phyloP scores from a whole-genome alignment of 2,888 invertebrate species.

The Phortica magna region DNA sequence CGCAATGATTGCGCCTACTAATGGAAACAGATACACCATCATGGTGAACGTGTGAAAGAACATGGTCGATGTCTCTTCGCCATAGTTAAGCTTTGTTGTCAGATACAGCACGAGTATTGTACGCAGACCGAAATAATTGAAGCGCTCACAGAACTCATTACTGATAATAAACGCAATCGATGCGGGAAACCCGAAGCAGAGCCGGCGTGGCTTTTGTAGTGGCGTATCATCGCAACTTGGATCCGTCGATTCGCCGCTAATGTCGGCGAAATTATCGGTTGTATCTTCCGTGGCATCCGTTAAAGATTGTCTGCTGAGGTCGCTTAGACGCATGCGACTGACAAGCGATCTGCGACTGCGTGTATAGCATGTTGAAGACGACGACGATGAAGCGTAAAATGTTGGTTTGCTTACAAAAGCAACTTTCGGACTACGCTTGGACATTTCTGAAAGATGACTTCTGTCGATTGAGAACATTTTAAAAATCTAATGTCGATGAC shows the following conservation, averaged over 20 bases:
- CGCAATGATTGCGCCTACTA: slow-evolving; percentile 94
- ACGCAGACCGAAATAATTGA: slow-evolving; percentile 98
- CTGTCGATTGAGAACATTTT: neutral
- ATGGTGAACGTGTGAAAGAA: slow-evolving; percentile 93
- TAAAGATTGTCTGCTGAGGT: neutral
- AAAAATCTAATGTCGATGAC: too few relatives aligned
- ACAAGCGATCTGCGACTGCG: neutral
- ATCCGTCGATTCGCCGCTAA: neutral
- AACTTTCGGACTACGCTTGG: neutral
- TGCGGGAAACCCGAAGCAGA: slow-evolving; percentile 80
- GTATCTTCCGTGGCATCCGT: neutral
- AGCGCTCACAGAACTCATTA: slow-evolving; percentile 99
- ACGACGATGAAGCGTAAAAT: neutral
- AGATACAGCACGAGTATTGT: slow-evolving; percentile 94
- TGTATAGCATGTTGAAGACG: neutral
- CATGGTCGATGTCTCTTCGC: slow-evolving; percentile 87
- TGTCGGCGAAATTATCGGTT: neutral
- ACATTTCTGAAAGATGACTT: neutral
- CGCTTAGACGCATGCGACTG: neutral
- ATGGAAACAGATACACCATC: slow-evolving; percentile 83
- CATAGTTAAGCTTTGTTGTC: slow-evolving; percentile 86
- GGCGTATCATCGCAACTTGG: neutral
- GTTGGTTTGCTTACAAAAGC: neutral
- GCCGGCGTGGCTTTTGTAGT: neutral
- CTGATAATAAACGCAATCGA: slow-evolving; percentile 95